Conservation (phyloP, 2,113 vertebrate species). For the Numenius arquata region DNA sequence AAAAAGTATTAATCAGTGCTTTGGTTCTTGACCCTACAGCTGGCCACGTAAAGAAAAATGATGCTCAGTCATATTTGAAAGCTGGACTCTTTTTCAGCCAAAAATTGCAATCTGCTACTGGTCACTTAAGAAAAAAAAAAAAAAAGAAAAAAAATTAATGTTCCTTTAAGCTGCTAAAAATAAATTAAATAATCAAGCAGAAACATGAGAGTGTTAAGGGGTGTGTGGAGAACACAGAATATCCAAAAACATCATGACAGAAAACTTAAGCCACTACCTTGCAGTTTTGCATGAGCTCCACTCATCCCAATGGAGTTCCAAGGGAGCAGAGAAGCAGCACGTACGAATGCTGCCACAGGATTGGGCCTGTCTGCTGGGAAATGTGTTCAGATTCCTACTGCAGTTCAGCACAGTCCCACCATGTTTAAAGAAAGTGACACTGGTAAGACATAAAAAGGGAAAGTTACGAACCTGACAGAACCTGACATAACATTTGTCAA, state of each 20-base stretch:
- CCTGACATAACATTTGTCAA: background rate
- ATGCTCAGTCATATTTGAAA: background rate
- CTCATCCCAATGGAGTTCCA: background rate
- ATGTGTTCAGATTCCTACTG: background rate
- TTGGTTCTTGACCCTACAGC: background rate
- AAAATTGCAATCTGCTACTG: background rate
- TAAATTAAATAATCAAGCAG: background rate
- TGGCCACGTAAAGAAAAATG: background rate
- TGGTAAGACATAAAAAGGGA: background rate
- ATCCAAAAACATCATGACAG: background rate
- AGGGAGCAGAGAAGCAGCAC: background rate
- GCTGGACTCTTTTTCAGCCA: background rate
- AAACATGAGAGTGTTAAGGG: background rate
- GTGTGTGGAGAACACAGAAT: background rate
- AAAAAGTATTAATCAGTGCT: background rate
- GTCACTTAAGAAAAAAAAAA: background rate
- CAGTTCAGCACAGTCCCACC: background rate
- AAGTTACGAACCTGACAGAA: background rate
- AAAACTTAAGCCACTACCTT: background rate
- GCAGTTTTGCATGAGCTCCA: background rate
- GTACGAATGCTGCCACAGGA: accelerated
- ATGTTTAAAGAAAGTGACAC: background rate
- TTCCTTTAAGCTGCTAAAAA: background rate
- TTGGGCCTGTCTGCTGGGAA: background rate
- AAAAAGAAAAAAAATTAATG: background rate